Percentiles rank a stretch among this genome's conserved stretches.
These are phyloP conservation scores for Microdon myrmicae DNA, from an alignment of 2,888 invertebrate genomes.

Conservation along the genomic window DNA sequence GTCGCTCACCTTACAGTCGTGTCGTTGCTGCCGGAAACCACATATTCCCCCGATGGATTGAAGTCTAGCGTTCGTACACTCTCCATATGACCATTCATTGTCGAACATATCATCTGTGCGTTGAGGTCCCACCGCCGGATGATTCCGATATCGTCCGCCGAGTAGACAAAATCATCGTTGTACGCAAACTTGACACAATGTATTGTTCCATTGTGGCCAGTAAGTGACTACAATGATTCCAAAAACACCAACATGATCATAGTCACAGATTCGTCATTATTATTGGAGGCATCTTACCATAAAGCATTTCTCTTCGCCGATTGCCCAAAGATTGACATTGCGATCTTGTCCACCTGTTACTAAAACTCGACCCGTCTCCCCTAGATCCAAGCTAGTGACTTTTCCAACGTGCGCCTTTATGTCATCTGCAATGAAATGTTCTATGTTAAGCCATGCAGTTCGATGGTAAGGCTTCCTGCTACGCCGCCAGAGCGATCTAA, in stretches of 20 bases:
- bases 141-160: conserved; percentile 93
- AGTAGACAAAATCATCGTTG: conserved; percentile 93
- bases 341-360: conserved; percentile 90
- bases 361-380: conserved; percentile 66
- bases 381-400: conserved; percentile 66
- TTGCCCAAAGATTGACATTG: conserved; percentile 97
- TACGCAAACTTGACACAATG: conserved; percentile 96
- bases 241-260: conserved; percentile 1
- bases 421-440: conserved; percentile 59
- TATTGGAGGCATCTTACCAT: conserved; percentile 74
- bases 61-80: conserved; percentile 93
- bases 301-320: conserved; percentile 93
- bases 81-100: conserved; percentile 74
- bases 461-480: conserved; percentile 4
- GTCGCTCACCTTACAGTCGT: conserved; percentile 71
- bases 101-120: conserved; percentile 69
- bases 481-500: neutral
- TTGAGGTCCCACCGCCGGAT: conserved; percentile 97
- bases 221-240: conserved; percentile 76
- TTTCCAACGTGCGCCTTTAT: conserved; percentile 66
- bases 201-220: conserved; percentile 92
- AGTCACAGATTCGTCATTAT: neutral
- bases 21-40: conserved; percentile 94
- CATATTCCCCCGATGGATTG: conserved; percentile 94
- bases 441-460: conserved; percentile 12